Evolutionary conservation across 2,113 vertebrate species (phyloP), one percentile per base, ranked within the genome.

Genomic region (Balaeniceps rex): DNA sequence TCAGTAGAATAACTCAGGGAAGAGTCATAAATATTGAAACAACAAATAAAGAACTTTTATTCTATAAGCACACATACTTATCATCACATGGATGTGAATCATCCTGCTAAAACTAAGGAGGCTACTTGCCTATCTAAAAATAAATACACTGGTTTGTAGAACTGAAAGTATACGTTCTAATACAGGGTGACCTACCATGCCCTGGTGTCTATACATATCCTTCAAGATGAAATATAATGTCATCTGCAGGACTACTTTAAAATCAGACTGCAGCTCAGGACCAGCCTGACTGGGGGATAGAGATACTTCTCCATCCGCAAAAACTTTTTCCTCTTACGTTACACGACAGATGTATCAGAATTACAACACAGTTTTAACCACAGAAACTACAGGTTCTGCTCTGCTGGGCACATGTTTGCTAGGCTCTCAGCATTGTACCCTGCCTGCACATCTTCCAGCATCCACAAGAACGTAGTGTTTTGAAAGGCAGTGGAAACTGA

Each of bases 381-480:
- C 55, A 87, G 75, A 86, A 90, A 72, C 25, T 46, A 24, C 42
- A 88, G 31, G 55, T 87, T 94, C 76, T 94, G 46, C 38, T 90
- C 42, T 66, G 46, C 58, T 66, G 22, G 44, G 33, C 63, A 36
- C 10, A 18, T 4, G 8, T 47, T 90, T 76, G 11, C 44, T 11
- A 19, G 12, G 28, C 28, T 77, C 7, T 70, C 44, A 57, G 47
- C 44, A n/a, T 2, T 42, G 38, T 0, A 1, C 19, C 87, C 26
- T 69, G 19, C 29, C 38, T 80, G 58, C 19, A 38, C 16, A 47
- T 71, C 71, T 74, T 63, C 78, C 24, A 88, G 49, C 25, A 66
- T 54, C n/a, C 1, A 0, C 19, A 63, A 31, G n/a, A 81, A 66
- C 0, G 0, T 0, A 18, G 19, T 31, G 26, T 44, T 90, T 54